A percentile compares a stretch with the other conserved stretches of the same genome.
These are phyloP conservation scores for Drosophila equinoxialis DNA, from an alignment of 1,140 invertebrate genomes.

Conservation along the genomic window DNA sequence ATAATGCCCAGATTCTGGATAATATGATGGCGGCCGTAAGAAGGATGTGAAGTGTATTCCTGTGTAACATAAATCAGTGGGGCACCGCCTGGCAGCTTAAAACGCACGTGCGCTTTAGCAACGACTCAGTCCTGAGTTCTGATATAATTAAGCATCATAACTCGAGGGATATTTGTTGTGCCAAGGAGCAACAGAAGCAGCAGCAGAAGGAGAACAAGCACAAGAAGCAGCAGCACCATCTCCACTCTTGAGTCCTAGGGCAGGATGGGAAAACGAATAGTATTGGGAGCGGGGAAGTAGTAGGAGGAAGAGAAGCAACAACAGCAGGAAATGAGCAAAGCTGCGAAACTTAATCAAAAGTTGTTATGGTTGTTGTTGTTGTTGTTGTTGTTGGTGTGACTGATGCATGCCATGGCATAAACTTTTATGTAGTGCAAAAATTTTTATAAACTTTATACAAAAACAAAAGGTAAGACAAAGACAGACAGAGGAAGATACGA, in stretches of 20 bases:
- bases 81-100: conserved; percentile 53
- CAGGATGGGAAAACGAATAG: not conserved
- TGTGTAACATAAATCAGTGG: conserved; percentile 51
- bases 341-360: conserved; percentile 64
- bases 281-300: too few species aligned
- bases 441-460: conserved; percentile 52
- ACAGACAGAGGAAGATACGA: not conserved
- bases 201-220: not conserved
- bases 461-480: conserved; percentile 31
- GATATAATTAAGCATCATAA: conserved; percentile 71
- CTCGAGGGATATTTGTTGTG: conserved; percentile 63
- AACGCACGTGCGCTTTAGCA: conserved; percentile 55
- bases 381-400: too few species aligned
- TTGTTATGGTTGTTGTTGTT: conserved; percentile 42
- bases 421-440: conserved; percentile 65
- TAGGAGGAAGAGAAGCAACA: not conserved
- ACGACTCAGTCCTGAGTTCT: conserved; percentile 22
- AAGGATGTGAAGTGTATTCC: not conserved
- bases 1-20: conserved; percentile 31
- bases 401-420: conserved; percentile 29
- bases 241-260: not conserved
- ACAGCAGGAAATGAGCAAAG: conserved; percentile 61
- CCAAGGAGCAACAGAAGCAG: conserved; percentile 15
- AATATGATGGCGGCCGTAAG: not conserved
- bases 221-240: not conserved